Evolutionary conservation across 2,888 invertebrate species (phyloP), one percentile per base, ranked within the genome.

Genomic region (Thecocarcelia acutangulata): DNA sequence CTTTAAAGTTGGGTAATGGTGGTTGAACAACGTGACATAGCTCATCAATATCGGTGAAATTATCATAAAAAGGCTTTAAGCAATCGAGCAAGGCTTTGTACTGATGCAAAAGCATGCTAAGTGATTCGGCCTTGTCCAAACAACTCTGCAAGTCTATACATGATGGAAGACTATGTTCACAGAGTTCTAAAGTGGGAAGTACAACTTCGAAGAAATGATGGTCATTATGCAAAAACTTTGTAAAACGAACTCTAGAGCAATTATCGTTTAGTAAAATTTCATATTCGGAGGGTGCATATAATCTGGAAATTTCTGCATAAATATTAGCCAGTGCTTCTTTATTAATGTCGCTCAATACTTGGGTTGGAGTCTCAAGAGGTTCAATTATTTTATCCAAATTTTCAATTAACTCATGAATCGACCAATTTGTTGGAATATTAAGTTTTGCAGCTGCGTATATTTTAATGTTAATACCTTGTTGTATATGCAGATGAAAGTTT

Each of bases 11-110:
- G 1, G 89, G 86, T 3, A 58, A 74, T 24, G 63, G 2, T 0
- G 90, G 90, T 70, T 91, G 89, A 42, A 90, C 86, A 0, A 91
- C 90, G 83, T 88, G 87, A 37, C 91, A 91, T 13, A 91, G 78
- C 37, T 90, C 90, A 83, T 91, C 91, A 12, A 91, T 89, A 46
- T 88, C 87, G 6, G 84, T 76, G 21, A 88, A 89, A 58, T 88
- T 87, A 1, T 86, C 86, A 74, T 91, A 91, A 66, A 91, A 91
- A 0, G 88, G 86, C 5, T 86, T 87, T 28, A 90, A 80, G 11
- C 88, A 87, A 12, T 90, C 87, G 3, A 90, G 74, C 15, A 86
- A 76, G 42, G 86, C 88, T 0, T 81, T 73, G 69, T 87, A 91
- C 19, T 86, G 84, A 1, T 75, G 83, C 6, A 87, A 46, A 33